Conservation (phyloP, 2,113 vertebrate genomes). For the Campylomormyrus tamandua region DNA sequence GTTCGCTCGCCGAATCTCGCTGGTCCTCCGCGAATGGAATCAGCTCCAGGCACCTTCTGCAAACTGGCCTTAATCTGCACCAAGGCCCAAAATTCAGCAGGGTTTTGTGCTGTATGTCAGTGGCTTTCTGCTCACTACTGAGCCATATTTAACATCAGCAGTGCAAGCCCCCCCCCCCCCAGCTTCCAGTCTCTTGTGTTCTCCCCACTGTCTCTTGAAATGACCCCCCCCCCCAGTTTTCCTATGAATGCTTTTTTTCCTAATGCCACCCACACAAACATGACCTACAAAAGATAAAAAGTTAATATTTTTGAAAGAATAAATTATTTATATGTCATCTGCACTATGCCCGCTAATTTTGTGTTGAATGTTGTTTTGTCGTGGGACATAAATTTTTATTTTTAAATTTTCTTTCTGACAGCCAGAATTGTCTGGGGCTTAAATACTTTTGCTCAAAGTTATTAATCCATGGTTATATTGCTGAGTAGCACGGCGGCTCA, state of each 20-base stretch:
- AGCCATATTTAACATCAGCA: background rate
- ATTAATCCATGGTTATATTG: background rate
- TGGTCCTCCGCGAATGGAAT: background rate
- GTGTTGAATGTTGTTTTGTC: background rate
- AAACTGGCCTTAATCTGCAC: background rate
- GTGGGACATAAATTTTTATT: background rate
- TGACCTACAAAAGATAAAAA: background rate
- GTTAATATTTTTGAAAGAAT: background rate
- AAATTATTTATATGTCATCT: background rate
- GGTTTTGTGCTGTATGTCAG: background rate
- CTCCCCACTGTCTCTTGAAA: background rate
- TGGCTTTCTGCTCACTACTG: background rate
- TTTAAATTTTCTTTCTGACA: background rate
- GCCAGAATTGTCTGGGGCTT: background rate
- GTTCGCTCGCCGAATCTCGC: background rate
- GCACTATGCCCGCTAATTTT: background rate
- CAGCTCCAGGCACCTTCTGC: background rate
- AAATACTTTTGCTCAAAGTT: background rate
- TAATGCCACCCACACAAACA: background rate
- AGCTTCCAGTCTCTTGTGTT: background rate
- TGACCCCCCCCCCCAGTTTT: background rate
- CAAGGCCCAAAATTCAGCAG: background rate
- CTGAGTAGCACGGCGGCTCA: background rate
- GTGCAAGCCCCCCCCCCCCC: background rate
- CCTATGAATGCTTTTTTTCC: background rate